Evolutionary conservation across 2,888 invertebrate species (phyloP).

Genomic region (Lepidocyrtoides sp.): DNA sequence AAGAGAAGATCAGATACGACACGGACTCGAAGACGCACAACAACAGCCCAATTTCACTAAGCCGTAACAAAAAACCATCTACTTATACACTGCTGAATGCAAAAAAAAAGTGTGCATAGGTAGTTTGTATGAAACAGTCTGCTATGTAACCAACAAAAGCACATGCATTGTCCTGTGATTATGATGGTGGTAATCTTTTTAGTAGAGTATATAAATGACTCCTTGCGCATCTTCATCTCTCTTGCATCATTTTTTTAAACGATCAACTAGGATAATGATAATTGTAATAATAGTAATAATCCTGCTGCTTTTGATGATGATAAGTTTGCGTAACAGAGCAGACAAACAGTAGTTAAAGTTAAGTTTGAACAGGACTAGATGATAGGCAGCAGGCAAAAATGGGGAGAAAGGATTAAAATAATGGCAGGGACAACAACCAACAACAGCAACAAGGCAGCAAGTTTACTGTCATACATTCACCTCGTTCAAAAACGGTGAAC

Average conservation of each 20-base stretch:
- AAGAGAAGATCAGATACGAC: constrained; percentile 65
- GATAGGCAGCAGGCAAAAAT: background rate
- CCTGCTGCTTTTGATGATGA: no score
- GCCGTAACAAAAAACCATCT: constrained; percentile 18
- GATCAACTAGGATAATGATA: constrained; percentile 68
- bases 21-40: constrained; percentile 39
- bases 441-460: constrained; percentile 11
- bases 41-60: constrained; percentile 17
- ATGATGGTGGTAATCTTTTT: constrained; percentile 37
- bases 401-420: constrained; percentile 3
- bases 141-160: background rate
- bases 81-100: background rate
- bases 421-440: background rate
- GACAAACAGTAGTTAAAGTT: constrained; percentile 50
- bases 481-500: constrained; percentile 6
- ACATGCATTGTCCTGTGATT: constrained; percentile 1
- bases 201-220: background rate
- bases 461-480: constrained; percentile 70
- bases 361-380: background rate
- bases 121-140: background rate
- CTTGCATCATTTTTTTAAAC: constrained; percentile 63
- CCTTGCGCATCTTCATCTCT: constrained; percentile 2
- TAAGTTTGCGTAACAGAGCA: constrained; percentile 70
- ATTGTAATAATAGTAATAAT: constrained; percentile 53
- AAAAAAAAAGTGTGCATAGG: background rate